Evolutionary conservation across 2,797 vertebrate species (phyloP), one percentile per base, ranked within the genome.

Genomic region (Sibirionetta formosa): DNA sequence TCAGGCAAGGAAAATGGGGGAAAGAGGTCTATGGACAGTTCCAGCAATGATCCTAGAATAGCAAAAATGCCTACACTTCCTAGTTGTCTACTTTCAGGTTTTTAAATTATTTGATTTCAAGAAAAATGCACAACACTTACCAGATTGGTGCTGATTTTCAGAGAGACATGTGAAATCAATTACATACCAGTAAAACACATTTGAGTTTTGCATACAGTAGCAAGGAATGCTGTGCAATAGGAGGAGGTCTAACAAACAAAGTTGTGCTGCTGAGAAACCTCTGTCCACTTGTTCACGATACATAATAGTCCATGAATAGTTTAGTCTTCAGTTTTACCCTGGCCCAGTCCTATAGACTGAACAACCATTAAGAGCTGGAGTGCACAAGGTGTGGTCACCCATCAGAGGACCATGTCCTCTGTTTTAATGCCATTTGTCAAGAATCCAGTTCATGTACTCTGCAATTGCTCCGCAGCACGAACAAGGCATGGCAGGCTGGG

Each of bases 301-400:
- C 0, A 0, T 29, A 61, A 0, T 29, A 61, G 56, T 20, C 48
- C 11, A 38, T 36, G 0, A 51, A 42, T 76, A 26, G 22, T 68
- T 46, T 31, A 60, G 0, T 42, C 23, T 46, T 58, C 26, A 26
- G 14, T 56, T 93, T 85, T 29, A 42, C 8, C 6, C 0, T 1
- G 6, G 4, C 18, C 58, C 53, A 27, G 18, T 65, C 31, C 27
- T 19, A 31, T 53, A 40, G 27, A 4, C 26, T 33, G 35, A 71
- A 26, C 44, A 24, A 6, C 24, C 31, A 9, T 8, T n/a, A 22
- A 14, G 68, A 71, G 51, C 33, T 70, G 60, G 33, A 73, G 83
- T 22, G 29, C 33, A n/a, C 7, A 1, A 7, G 2, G 31, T 1
- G 31, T 46, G 77, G 68, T 11, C 42, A 4, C 14, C 48, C 48